A percentile compares a stretch with the other conserved stretches of the same genome.
These are phyloP conservation scores for Melanchra persicariae DNA, from an alignment of 2,888 invertebrate genomes.

Conservation along the genomic window DNA sequence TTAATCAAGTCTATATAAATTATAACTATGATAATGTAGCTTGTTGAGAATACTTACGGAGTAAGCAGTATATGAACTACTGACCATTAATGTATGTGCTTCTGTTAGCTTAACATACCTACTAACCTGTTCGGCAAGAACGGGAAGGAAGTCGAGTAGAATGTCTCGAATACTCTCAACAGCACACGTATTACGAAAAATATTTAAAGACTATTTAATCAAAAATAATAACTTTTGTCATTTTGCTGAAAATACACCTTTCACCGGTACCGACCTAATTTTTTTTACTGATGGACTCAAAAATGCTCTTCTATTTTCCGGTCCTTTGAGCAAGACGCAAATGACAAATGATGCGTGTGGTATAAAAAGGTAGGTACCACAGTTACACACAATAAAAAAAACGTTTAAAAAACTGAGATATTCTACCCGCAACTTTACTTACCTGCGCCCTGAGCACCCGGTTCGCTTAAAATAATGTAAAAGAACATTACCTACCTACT, in stretches of 20 bases:
- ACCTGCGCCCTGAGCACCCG: neutral
- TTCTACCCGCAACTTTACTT: conserved; percentile 34
- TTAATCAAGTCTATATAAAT: conserved; percentile 69
- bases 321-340: neutral
- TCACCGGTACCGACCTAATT: no score
- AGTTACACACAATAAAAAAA: neutral
- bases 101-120: conserved; percentile 31
- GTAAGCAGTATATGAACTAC: conserved; percentile 81
- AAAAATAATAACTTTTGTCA: neutral
- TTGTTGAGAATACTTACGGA: conserved; percentile 80
- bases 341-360: neutral
- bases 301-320: neutral
- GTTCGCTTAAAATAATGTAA: conserved; percentile 4
- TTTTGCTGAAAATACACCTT: no score
- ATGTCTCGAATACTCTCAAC: conserved; percentile 18
- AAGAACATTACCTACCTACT: neutral
- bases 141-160: conserved; percentile 34
- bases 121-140: conserved; percentile 21
- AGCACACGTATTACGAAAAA: no score
- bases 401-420: conserved; percentile 12
- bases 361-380: neutral
- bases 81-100: conserved; percentile 28
- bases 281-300: neutral
- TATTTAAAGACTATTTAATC: neutral
- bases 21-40: conserved; percentile 82